Base-by-base conservation (phyloP, 2,113 vertebrate genomes). In the Corythaeola cristata region DNA sequence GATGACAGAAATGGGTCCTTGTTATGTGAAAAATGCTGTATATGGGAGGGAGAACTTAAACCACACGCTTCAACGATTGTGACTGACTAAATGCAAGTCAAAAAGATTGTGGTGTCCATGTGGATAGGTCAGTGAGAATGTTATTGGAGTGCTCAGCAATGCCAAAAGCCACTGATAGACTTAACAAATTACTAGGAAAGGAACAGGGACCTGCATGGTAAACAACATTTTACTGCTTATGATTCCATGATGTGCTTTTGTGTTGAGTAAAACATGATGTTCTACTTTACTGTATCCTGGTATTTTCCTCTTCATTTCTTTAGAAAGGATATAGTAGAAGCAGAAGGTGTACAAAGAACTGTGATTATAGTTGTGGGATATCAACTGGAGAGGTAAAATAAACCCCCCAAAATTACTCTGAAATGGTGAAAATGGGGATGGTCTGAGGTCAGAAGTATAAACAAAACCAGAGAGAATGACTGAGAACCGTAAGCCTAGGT, bases 201-300 rank as follows among this genome's bases (percentile, higher is more conserved):
- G 18, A 47, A 15, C 11, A n/a, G 26, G 13, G 23, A 18, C 11
- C 9, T 0, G 0, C 3, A 5, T 44, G 13, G 6, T 56, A 63
- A 84, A 33, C 10, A 26, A 15, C 13, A n/a, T 60, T 64, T 64
- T 89, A 30, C 49, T 39, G 35, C 50, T 93, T 80, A 22, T 11
- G 18, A 39, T 69, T 84, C 12, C 8, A 3, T 55, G 2, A 12
- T 68, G 19, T 1, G 0, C 28, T 59, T 69, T 72, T n/a, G 8
- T 49, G 12, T 67, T 23, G 4, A 53, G 16, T 50, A 24, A 53
- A 68, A 12, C 32, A 11, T 60, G 26, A 16, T 60, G 19, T 66
- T 90, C 74, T 59, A 18, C 50, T 72, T 79, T 2, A 33, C 44
- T 66, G 18, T 37, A 12, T 80, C 32, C 6, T 11, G 49, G 13